These are phyloP conservation scores for Timandra comae DNA, from an alignment of 2,888 invertebrate species.

Conservation along the genomic window DNA sequence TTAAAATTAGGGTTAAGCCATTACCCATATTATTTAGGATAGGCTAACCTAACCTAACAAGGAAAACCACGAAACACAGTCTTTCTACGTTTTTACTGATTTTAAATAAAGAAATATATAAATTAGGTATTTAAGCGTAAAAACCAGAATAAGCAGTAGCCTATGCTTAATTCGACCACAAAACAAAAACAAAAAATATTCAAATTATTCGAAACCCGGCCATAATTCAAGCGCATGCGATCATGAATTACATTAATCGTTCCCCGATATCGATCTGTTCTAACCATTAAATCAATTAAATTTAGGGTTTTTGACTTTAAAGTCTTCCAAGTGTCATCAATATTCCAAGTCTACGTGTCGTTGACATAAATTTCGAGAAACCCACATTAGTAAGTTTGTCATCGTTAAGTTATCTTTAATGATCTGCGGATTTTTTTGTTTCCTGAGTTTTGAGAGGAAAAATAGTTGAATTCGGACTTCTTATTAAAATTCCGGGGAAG, in stretches of 20 bases:
- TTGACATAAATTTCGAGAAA: constrained; percentile 51
- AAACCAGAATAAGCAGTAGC: too few relatives aligned
- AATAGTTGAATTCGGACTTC: too few relatives aligned
- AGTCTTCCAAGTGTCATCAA: constrained; percentile 51
- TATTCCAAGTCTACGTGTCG: constrained; percentile 31
- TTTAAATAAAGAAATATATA: too few relatives aligned
- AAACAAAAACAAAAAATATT: constrained; percentile 15
- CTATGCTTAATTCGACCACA: too few relatives aligned
- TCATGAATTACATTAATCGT: constrained; percentile 37
- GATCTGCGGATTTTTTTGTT: constrained; percentile 35
- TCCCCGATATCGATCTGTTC: constrained; percentile 42
- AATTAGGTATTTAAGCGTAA: too few relatives aligned
- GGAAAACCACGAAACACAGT: too few relatives aligned
- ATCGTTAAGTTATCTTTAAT: constrained; percentile 31
- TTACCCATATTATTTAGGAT: too few relatives aligned
- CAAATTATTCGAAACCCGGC: constrained; percentile 18
- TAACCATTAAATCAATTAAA: constrained; percentile 41
- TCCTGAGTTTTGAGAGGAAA: constrained; percentile 7
- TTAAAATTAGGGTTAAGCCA: too few relatives aligned
- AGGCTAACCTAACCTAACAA: too few relatives aligned
- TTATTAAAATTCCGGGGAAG: too few relatives aligned
- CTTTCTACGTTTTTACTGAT: too few relatives aligned
- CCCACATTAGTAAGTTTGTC: constrained; percentile 56
- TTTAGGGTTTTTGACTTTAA: constrained; percentile 40
- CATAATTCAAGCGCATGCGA: constrained; percentile 22